Base-by-base conservation (phyloP, 1,140 invertebrate genomes). In the Solenopsis fugax region DNA sequence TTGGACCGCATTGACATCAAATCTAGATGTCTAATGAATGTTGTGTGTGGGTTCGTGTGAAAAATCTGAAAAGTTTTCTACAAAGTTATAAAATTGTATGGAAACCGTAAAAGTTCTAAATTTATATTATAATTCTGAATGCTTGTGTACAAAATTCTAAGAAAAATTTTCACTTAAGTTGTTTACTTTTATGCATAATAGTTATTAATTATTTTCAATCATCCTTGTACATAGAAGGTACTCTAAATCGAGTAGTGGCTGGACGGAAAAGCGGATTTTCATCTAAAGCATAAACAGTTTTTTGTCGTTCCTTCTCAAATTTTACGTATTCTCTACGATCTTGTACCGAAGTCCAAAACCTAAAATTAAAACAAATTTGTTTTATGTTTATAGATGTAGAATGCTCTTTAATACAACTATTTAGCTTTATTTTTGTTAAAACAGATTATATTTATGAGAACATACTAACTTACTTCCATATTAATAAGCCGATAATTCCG, bases 201-300 rank as follows among this genome's bases (percentile, higher is more conserved):
- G 24, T 78, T 21, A 6, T 2, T 65, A 18, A 62, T 58, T 21
- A 58, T 37, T 58, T 12, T 89, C 1, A 90, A n/a, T 90, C 89
- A 10, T 93, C 91, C 73, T 91, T 92, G 34, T 78, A 91, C 50
- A 85, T 72, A 1, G 82, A 62, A 5, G 93, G 93, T 37, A 93
- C 93, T 9, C 64, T 67, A 24, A 89, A 93, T 50, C 37, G 12
- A 13, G 72, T 88, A 13, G 45, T 87, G 0, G 93, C 87, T 21
- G 92, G 87, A 60, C 82, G 87, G 50, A 89, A 93, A 50, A 93
- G 60, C 24, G 93, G 93, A 92, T 93, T 93, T 48, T 90, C 78
- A 0, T 85, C 73, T 13, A 91, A 60, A 21, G 84, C 88, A n/a
- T 90, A 92, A 16, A 93, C 64, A 4, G 91, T 93, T 45, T 77